phyloP scores from a whole-genome alignment of 2,888 invertebrate genomes.

The Orthonychiurus folsomi region DNA sequence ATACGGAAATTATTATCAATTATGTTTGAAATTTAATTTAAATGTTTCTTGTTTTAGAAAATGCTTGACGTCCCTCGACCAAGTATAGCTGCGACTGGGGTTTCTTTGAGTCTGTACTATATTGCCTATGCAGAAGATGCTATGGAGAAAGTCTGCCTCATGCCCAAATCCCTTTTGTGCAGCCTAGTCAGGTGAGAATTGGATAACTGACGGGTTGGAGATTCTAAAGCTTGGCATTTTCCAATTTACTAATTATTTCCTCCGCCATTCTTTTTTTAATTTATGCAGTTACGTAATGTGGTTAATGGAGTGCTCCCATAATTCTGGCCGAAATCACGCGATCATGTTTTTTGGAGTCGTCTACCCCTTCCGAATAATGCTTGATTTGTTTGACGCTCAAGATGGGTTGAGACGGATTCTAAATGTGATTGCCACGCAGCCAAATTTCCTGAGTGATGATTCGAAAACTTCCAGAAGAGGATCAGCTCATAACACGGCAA shows the following conservation, averaged over 20 bases:
- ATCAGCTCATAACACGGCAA: conserved; percentile 26
- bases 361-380: conserved; percentile 83
- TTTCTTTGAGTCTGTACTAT: conserved; percentile 92
- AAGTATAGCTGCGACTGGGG: conserved; percentile 90
- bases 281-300: conserved; percentile 72
- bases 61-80: conserved; percentile 84
- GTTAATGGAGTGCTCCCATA: conserved; percentile 91
- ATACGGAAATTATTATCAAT: not conserved
- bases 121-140: conserved; percentile 95
- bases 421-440: conserved; percentile 61
- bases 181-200: conserved; percentile 60
- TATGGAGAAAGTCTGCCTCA: conserved; percentile 86
- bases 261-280: conserved; percentile 18
- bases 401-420: conserved; percentile 88
- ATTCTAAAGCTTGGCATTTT: not conserved
- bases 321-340: conserved; percentile 94
- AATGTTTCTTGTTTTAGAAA: conserved; percentile 48
- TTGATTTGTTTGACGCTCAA: conserved; percentile 88
- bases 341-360: conserved; percentile 96
- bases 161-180: conserved; percentile 66
- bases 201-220: not conserved
- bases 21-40: not conserved
- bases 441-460: conserved; percentile 13
- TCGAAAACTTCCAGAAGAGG: conserved; percentile 26
- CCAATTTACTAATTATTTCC: conserved; percentile 10